A percentile compares a stretch with the other conserved stretches of the same genome.
phyloP scores from a whole-genome alignment of 2,797 vertebrate genomes.

The Poliocrania exsul region DNA sequence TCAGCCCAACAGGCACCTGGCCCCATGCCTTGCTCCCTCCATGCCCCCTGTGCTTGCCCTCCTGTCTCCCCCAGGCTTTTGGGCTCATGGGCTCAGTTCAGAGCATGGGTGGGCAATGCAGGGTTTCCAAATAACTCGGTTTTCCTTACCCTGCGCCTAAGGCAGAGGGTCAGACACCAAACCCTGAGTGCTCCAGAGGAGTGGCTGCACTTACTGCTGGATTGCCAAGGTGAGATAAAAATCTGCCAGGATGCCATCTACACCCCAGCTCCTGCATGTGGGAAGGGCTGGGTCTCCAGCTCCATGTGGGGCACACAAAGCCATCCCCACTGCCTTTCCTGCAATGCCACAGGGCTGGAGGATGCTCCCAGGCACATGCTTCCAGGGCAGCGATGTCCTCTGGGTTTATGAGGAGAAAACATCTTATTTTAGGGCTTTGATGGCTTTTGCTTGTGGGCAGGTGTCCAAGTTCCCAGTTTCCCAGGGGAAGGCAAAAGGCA shows the following conservation, averaged over 20 bases:
- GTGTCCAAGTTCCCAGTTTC: background rate
- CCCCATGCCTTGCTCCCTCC: background rate
- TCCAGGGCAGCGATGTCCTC: background rate
- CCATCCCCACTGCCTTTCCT: background rate
- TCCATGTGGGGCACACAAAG: accelerated
- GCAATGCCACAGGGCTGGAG: background rate
- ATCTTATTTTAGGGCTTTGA: background rate
- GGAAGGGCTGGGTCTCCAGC: background rate
- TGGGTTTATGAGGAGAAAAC: background rate
- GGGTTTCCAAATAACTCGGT: accelerated
- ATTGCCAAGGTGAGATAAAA: background rate
- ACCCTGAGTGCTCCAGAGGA: background rate
- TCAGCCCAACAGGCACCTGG: background rate
- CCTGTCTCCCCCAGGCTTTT: background rate
- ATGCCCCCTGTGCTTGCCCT: background rate
- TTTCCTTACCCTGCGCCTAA: background rate
- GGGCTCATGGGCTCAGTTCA: background rate
- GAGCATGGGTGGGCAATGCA: accelerated
- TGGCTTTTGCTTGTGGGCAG: background rate
- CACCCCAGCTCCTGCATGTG: accelerated
- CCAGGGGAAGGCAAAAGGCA: background rate
- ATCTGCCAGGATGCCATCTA: background rate
- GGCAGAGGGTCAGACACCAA: background rate
- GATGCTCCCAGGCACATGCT: accelerated
- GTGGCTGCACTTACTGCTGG: background rate